phyloP scores from a whole-genome alignment of 2,797 vertebrate genomes.

The Molossus molossus region DNA sequence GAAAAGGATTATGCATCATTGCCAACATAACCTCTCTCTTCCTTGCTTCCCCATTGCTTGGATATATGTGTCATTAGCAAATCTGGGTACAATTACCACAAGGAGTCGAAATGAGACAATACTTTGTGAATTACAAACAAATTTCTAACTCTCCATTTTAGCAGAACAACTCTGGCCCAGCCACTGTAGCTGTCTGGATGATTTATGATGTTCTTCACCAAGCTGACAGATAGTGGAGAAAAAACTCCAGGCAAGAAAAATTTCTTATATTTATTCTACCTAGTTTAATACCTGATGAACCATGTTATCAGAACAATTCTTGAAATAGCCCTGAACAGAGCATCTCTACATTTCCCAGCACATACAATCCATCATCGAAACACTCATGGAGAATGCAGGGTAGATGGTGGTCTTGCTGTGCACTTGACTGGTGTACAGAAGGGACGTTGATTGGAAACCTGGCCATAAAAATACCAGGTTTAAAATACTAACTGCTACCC shows the following conservation, averaged over 20 bases:
- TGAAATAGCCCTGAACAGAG: constrained; percentile 77
- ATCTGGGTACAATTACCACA: constrained; percentile 43
- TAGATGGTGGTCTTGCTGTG: background rate
- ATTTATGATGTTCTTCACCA: constrained; percentile 79
- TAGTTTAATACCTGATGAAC: constrained; percentile 83
- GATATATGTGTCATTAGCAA: constrained; percentile 39
- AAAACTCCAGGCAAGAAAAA: constrained; percentile 79
- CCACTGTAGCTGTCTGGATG: constrained; percentile 67
- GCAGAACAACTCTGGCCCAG: constrained; percentile 58
- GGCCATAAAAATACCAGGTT: constrained; percentile 33
- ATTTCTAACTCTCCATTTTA: constrained; percentile 63
- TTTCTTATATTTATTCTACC: constrained; percentile 81
- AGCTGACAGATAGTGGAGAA: constrained; percentile 66
- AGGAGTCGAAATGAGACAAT: constrained; percentile 51
- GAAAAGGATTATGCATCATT: background rate
- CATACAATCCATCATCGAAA: constrained; percentile 69
- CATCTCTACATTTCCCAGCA: constrained; percentile 60
- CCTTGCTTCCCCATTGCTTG: background rate
- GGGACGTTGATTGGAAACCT: background rate
- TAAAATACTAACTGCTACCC: background rate
- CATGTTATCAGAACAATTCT: constrained; percentile 80
- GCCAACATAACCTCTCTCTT: background rate
- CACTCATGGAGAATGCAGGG: background rate
- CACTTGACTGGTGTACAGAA: constrained; percentile 34
- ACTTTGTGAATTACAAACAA: constrained; percentile 72